Base-by-base conservation (phyloP, 2,888 invertebrate genomes). In the Camptogramma bilineatum region DNA sequence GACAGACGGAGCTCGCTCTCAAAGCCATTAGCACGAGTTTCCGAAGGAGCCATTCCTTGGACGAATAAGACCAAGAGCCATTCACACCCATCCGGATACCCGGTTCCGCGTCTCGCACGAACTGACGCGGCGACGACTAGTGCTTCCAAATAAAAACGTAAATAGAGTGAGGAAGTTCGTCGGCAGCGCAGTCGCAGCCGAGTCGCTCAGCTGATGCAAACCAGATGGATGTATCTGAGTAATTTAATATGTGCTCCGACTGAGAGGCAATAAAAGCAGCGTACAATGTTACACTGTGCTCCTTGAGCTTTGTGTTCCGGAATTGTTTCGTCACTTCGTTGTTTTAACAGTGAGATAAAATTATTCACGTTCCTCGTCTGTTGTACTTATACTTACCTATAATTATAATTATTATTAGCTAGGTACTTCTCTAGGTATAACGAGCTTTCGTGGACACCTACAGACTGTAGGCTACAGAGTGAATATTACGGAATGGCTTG, bases 211-310 rank as follows among this genome's bases (percentile, higher is more conserved):
- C 21, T 54, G 54, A 54, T 44, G 16, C 44, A 46, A 54, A 54
- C 44, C 54, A 54, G 28, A 54, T 54, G 54, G 28, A 39, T 39
- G 13, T 39, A 24, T 17, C 24, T 16, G 44, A 54, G 54, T 53
- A n/a, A 34, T 34, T 34, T 34, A 34, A 34, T 34, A 53, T 39
- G 18, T 34, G 39, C 18, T 34, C 18, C 39, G 52, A 52, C 52
- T 39, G 51, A 52, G 51, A 31, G 21, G 34, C 18, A 2, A 21
- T 42, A 39, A 19, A 52, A 19, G 42, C 52, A 53, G 52, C 21
- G 3, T 10, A 52, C 52, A 52, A 34, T 17, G 10, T 52, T 18
- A 31, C 17, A 50, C 19, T 24, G 48, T 50, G 24, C 16, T 2
- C 51, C 51, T 51, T 28, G 28, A 50, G 48, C 19, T 19, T 24